Evolutionary conservation across 2,797 vertebrate genomes (phyloP), one percentile per base, ranked within the genome.

Genomic region (Octomys mimax): DNA sequence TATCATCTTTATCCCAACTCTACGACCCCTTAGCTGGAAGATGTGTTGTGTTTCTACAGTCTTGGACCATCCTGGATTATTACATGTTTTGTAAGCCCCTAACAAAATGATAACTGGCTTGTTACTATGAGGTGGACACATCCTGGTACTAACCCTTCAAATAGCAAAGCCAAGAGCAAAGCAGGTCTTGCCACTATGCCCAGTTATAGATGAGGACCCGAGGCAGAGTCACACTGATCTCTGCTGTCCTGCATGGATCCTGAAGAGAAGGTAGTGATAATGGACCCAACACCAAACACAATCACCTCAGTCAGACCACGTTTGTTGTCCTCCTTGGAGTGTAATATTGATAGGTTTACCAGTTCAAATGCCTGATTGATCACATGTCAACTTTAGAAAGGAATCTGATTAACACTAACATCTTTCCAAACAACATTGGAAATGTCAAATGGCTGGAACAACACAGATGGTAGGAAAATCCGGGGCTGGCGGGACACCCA

Each of bases 271-370:
- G 14, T 8, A 21, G 9, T n/a, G 33, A 18, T 0, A 3, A 9
- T 19, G 1, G 14, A 28, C 19, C n/a, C 10, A 1, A 0, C 2
- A 11, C 42, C 7, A 1, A 33, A 19, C 71, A 19, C 39, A 19
- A 16, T 22, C 61, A 6, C 10, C 11, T 5, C 33, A 46, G 39
- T 49, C 16, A 57, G 79, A 57, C 22, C 61, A 16, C 1, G 0
- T 7, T 0, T 62, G 46, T 10, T 81, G 22, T 83, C 68, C 39
- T 39, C 36, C 31, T 26, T 4, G 85, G 9, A 36, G 28, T 33
- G 46, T 36, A 5, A 49, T 13, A 1, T 11, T 6, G 61, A 52
- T 62, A 57, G 42, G 13, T n/a, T 21, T 42, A 9, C 33, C 75
- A 71, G 68, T 16, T 42, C 11, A 24, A 59, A 49, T 14, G 36